A percentile compares a stretch with the other conserved stretches of the same genome.
These are phyloP conservation scores for Caerostris extrusa DNA, from an alignment of 1,140 invertebrate species.

Conservation along the genomic window DNA sequence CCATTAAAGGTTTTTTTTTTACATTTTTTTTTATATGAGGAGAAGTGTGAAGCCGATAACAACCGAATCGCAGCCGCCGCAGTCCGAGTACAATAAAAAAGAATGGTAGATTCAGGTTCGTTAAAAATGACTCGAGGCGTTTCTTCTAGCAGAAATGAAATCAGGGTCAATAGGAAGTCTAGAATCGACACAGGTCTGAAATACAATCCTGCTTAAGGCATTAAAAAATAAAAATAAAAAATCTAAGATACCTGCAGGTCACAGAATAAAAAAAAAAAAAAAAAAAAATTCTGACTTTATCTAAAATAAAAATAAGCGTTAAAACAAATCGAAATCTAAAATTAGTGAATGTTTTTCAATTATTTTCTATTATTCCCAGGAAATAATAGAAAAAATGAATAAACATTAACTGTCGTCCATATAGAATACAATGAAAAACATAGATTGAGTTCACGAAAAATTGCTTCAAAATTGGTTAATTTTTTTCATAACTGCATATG, in stretches of 20 bases:
- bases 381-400: too few relatives aligned
- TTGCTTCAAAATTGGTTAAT: too few relatives aligned
- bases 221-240: background rate
- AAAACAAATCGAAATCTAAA: too few relatives aligned
- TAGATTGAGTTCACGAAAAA: too few relatives aligned
- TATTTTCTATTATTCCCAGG: too few relatives aligned
- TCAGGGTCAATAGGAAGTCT: slow-evolving; percentile 59
- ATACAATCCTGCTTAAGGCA: background rate
- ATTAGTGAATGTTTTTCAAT: too few relatives aligned
- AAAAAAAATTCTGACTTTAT: too few relatives aligned
- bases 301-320: too few relatives aligned
- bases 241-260: background rate
- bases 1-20: background rate
- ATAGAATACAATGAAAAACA: too few relatives aligned
- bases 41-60: background rate
- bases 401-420: too few relatives aligned
- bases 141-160: slow-evolving; percentile 6
- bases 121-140: background rate
- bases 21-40: background rate
- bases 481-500: too few relatives aligned
- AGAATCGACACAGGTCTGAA: slow-evolving; percentile 13
- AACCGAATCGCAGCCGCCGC: slow-evolving; percentile 14
- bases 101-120: slow-evolving; percentile 14
- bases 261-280: too few relatives aligned
- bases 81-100: slow-evolving; percentile 33